phyloP scores from a whole-genome alignment of 2,113 vertebrate genomes.

The Brienomyrus brachyistius region DNA sequence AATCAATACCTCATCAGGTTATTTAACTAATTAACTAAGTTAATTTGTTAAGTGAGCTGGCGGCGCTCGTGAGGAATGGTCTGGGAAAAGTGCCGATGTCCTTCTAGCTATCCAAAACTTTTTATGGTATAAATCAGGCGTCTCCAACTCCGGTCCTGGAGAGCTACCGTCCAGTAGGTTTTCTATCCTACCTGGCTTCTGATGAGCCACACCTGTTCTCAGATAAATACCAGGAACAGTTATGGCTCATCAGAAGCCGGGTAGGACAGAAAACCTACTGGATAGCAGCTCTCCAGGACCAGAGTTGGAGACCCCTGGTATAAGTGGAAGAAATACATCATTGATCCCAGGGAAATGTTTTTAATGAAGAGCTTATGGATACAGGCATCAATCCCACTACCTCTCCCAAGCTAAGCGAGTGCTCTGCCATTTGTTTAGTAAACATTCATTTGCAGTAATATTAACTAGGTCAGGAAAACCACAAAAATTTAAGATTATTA shows the following conservation, averaged over 20 bases:
- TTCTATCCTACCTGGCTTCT: too few relatives aligned
- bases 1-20: neutral
- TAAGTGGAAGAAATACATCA: neutral
- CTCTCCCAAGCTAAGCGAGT: neutral
- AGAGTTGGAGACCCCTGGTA: neutral
- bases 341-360: neutral
- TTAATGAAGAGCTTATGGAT: neutral
- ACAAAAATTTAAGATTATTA: neutral
- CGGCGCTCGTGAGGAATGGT: neutral
- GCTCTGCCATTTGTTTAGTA: neutral
- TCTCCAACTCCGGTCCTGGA: too few relatives aligned
- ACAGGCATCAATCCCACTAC: neutral
- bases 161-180: too few relatives aligned
- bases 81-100: neutral
- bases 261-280: too few relatives aligned
- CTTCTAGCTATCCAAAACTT: neutral
- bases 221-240: too few relatives aligned
- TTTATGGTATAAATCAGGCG: neutral
- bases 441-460: neutral
- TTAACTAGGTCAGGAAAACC: neutral
- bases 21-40: neutral
- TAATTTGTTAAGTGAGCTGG: neutral
- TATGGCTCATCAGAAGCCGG: too few relatives aligned
- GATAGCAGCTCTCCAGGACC: too few relatives aligned
- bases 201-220: too few relatives aligned